These are phyloP conservation scores for Rhinoraja longicauda DNA, from an alignment of 2,797 vertebrate genomes.

Conservation along the genomic window DNA sequence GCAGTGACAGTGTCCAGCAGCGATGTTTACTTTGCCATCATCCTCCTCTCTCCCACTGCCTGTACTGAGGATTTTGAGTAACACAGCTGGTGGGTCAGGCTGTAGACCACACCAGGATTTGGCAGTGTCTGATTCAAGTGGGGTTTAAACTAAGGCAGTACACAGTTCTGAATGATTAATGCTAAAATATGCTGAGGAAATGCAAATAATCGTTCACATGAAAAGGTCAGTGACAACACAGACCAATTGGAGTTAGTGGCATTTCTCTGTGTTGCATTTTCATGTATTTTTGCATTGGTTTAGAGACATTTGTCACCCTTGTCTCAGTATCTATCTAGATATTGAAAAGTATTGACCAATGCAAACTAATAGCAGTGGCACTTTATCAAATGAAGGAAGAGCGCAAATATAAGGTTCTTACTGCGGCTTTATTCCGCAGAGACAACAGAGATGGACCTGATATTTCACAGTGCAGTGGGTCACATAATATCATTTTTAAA, in stretches of 20 bases:
- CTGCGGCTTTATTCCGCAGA: no score
- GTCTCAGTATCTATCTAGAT: no score
- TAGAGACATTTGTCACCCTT: neutral
- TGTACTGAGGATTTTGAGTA: neutral
- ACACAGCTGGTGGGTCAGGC: neutral
- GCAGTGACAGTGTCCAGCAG: no score
- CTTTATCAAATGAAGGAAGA: no score
- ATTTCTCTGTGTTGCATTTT: neutral
- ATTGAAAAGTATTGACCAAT: no score
- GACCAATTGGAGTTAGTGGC: neutral
- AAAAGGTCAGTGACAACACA: neutral
- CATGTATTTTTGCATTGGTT: neutral
- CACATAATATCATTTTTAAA: no score
- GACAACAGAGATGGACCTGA: no score
- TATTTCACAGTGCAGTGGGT: no score
- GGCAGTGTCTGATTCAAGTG: neutral
- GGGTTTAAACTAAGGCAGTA: neutral
- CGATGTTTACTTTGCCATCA: no score
- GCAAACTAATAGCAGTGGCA: no score
- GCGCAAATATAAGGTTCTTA: no score
- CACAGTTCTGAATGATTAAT: neutral
- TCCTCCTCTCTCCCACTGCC: no score
- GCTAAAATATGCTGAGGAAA: neutral
- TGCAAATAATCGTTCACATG: neutral
- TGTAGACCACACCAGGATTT: neutral